Base-by-base conservation (phyloP, 1,140 invertebrate species). In the Aphaenogaster floridana region DNA sequence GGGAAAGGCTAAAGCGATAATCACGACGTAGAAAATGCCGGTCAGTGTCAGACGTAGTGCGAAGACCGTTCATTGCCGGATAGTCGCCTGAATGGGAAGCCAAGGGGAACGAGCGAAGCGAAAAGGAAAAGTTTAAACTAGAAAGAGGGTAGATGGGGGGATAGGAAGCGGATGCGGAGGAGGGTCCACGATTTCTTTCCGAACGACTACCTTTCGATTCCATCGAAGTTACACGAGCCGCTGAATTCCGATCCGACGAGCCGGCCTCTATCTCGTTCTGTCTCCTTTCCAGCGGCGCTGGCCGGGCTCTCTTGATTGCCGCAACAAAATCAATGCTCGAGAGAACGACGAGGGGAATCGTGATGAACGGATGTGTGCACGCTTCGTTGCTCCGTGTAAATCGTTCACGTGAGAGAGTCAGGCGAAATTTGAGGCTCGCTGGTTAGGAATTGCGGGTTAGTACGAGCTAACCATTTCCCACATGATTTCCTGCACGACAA, bases 181-280 rank as follows among this genome's bases (percentile, higher is more conserved):
- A 64, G 66, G 28, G 50, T 21, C 45, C 50, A 52, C 72, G 86
- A 84, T 88, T 91, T 90, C 78, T 79, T 92, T 92, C 88, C 90
- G 50, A 91, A 63, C 71, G 90, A 88, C 63, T 91, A 85, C 85
- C 54, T 86, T 86, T 88, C 83, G 89, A 92, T 90, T 91, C 86
- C 80, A 52, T 15, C 59, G 80, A 77, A 87, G 88, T 91, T 88
- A 88, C 79, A 89, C 88, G 89, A 90, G 52, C 74, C 86, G 86
- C 52, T 91, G 88, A 59, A 85, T 91, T 64, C 86, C 61, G 71
- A 87, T 87, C 80, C 80, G 17, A 21, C 59, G 61, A 87, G 71
- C 34, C 28, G 77, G 63, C 6, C 48, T 80, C 45, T 71, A 72
- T 89, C 52, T 57, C 68, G 64, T 48, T 78, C 74, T 54, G 59